Conservation (phyloP, 1,140 invertebrate genomes). For the Cherax destructor region DNA sequence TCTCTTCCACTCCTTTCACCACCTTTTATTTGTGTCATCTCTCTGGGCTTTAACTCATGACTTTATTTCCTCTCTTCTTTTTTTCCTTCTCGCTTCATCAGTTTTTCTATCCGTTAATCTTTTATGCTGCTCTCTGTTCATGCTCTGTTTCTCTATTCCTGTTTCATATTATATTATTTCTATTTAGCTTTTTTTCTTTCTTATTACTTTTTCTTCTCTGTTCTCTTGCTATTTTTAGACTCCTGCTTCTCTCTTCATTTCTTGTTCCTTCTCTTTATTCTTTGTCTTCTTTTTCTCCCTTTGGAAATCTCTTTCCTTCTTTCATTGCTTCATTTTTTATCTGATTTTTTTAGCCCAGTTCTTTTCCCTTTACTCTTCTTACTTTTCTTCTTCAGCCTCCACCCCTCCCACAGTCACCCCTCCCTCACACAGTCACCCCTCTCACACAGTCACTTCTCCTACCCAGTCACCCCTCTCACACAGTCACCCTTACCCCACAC, state of each 20-base stretch:
- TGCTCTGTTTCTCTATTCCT: too few species aligned
- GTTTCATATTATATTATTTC: too few species aligned
- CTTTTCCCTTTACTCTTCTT: too few species aligned
- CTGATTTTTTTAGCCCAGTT: too few species aligned
- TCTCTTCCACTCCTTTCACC: neutral
- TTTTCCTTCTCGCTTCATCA: neutral
- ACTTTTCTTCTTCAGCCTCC: too few species aligned
- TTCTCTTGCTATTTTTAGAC: neutral
- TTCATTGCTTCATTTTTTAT: neutral
- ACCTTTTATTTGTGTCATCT: neutral
- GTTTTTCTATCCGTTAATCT: neutral
- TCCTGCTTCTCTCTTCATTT: neutral
- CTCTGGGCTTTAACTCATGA: neutral
- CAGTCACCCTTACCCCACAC: too few species aligned
- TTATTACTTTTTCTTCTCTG: neutral
- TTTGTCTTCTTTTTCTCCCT: neutral
- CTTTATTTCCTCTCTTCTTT: too few species aligned
- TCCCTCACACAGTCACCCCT: too few species aligned
- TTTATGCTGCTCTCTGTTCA: too few species aligned
- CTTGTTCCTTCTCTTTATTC: neutral
- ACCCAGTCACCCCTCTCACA: too few species aligned
- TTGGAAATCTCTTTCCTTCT: neutral
- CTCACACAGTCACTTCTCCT: too few species aligned
- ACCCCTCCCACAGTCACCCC: too few species aligned
- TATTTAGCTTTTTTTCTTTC: neutral